Conservation (phyloP, 2,797 vertebrate genomes). For the Ara ararauna region DNA sequence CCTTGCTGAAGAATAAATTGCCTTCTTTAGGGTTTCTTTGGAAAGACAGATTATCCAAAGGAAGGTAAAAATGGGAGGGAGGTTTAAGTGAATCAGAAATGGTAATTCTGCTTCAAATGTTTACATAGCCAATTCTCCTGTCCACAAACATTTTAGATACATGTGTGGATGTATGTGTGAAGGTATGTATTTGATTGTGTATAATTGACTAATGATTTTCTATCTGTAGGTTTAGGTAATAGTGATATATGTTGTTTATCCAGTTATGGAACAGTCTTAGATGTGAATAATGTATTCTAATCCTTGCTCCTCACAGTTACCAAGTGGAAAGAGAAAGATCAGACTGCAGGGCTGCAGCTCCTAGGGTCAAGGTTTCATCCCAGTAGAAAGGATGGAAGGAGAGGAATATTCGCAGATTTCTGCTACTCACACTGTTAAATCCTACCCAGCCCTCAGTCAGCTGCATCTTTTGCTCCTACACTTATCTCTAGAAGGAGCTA, state of each 20-base stretch:
- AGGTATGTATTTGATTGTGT: neutral
- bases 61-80: neutral
- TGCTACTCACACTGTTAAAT: neutral
- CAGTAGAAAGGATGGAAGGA: neutral
- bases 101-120: neutral
- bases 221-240: neutral
- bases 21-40: neutral
- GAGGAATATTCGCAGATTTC: neutral
- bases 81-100: neutral
- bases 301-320: neutral
- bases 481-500: neutral
- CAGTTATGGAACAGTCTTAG: neutral
- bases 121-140: neutral
- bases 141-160: neutral
- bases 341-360: neutral
- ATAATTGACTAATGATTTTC: neutral
- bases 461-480: neutral
- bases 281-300: neutral
- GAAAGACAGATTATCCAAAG: neutral
- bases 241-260: neutral
- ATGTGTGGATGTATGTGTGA: fast-evolving
- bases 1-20: neutral
- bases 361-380: neutral
- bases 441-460: fast-evolving
- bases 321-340: neutral